Evolutionary conservation across 2,113 vertebrate genomes (phyloP).

Genomic region (Callipepla squamata): DNA sequence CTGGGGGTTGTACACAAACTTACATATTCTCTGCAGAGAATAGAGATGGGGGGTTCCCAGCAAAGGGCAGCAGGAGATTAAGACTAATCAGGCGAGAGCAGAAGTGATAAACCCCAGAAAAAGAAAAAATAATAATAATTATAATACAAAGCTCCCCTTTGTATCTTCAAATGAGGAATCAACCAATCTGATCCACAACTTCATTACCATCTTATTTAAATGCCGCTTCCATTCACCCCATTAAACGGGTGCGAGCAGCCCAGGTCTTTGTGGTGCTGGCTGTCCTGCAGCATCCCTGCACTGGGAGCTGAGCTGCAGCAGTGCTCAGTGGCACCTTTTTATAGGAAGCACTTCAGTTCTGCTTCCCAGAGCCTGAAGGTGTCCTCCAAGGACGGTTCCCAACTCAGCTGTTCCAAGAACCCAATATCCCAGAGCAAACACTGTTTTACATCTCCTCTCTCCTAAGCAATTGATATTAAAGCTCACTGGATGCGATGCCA

Average conservation of each 20-base stretch:
- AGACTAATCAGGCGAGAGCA: not conserved
- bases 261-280: not conserved
- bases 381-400: not conserved
- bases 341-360: not conserved
- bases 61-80: not conserved
- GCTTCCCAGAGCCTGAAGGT: not conserved
- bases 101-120: not conserved
- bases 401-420: not conserved
- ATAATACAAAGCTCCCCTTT: conserved; percentile 12
- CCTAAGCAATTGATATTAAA: fast-evolving
- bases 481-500: not conserved
- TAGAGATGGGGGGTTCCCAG: not conserved
- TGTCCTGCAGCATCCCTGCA: not conserved
- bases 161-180: not conserved
- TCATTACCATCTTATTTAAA: conserved; percentile 38
- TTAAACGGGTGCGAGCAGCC: not conserved
- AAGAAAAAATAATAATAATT: not conserved
- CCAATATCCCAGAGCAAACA: not conserved
- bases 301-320: not conserved
- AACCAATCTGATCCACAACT: not conserved
- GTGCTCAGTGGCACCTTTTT: not conserved
- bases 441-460: not conserved
- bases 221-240: not conserved
- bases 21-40: not conserved
- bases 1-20: not conserved